Evolutionary conservation across 2,797 vertebrate genomes (phyloP), one percentile per base, ranked within the genome.

Genomic region (Orestias chungarensis): DNA sequence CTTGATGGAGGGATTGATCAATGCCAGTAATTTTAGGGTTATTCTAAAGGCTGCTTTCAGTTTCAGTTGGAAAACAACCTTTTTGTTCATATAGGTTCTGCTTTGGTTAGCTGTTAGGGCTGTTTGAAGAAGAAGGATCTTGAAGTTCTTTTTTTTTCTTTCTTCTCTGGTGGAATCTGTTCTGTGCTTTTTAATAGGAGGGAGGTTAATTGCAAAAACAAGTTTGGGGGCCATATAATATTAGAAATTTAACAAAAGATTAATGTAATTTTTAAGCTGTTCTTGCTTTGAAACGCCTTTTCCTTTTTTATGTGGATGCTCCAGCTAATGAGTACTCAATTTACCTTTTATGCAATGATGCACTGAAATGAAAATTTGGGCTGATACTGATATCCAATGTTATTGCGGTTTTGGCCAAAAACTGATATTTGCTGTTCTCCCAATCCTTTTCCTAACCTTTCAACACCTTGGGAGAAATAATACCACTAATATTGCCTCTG

Each of bases 11-110:
- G 20, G 0, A 25, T 44, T 35, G 75, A 79, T 85, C 76, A 46
- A 70, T 78, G 64, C 20, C 43, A 55, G 66, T 52, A 38, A 71
- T 78, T 83, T 73, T 55, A 64, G 38, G 12, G 55, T 68, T 33
- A 70, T 50, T 66, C 31, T 29, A 3, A 6, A 68, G 40, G 23
- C n/a, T 64, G 38, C 3, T 14, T 8, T n/a, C 1, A 4, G 72
- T 49, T 64, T 62, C 64, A 25, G 15, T 49, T n/a, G 47, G 14
- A 73, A 68, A 65, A 40, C 38, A 29, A 40, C n/a, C 35, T 17
- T 27, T 18, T 25, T 20, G 25, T 38, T 69, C 9, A 35, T n/a
- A 17, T 25, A 55, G 38, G 42, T 68, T 25, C 54, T 0, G 18
- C 27, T 43, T 64, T n/a, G 31, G 47, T 42, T 35, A 3, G 52